Conservation (phyloP, 2,888 invertebrate genomes). For the Sesia apiformis region DNA sequence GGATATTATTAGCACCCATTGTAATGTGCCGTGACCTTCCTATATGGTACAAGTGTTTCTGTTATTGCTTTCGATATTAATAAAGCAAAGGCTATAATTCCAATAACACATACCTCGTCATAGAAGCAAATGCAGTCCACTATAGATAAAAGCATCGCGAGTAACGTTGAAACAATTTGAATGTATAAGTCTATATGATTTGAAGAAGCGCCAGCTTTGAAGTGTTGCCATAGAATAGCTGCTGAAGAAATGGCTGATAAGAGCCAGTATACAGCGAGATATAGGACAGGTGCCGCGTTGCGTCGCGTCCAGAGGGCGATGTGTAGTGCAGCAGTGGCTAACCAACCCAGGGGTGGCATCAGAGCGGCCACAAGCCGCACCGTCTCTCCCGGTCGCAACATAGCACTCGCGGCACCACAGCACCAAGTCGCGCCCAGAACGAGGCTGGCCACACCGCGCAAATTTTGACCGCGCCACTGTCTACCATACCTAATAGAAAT, state of each 20-base stretch:
- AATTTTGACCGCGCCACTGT: constrained; percentile 52
- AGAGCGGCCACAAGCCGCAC: constrained; percentile 41
- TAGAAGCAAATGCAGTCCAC: constrained; percentile 61
- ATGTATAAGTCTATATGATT: constrained; percentile 42
- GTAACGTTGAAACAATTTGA: constrained; percentile 33
- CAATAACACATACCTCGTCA: constrained; percentile 45
- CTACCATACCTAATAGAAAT: constrained; percentile 21
- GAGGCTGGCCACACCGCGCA: constrained; percentile 48
- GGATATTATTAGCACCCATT: too few species aligned
- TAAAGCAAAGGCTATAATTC: too few species aligned
- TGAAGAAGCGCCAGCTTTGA: constrained; percentile 18
- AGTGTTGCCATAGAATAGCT: constrained; percentile 36
- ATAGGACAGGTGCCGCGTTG: constrained; percentile 53
- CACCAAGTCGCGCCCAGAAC: constrained; percentile 41
- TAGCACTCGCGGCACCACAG: constrained; percentile 41
- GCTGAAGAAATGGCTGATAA: constrained; percentile 43
- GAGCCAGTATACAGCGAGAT: constrained; percentile 62
- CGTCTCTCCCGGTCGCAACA: constrained; percentile 36
- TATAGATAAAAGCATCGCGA: constrained; percentile 37
- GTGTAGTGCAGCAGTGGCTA: constrained; percentile 56
- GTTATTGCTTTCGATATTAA: too few species aligned
- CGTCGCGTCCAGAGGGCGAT: constrained; percentile 51
- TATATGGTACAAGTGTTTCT: too few species aligned
- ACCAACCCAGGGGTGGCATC: constrained; percentile 52
- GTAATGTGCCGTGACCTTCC: too few species aligned